Percentiles rank a stretch among this genome's conserved stretches.
These are phyloP conservation scores for Caenorhabditis sp. DNA, from an alignment of 2,888 invertebrate species.

Conservation along the genomic window DNA sequence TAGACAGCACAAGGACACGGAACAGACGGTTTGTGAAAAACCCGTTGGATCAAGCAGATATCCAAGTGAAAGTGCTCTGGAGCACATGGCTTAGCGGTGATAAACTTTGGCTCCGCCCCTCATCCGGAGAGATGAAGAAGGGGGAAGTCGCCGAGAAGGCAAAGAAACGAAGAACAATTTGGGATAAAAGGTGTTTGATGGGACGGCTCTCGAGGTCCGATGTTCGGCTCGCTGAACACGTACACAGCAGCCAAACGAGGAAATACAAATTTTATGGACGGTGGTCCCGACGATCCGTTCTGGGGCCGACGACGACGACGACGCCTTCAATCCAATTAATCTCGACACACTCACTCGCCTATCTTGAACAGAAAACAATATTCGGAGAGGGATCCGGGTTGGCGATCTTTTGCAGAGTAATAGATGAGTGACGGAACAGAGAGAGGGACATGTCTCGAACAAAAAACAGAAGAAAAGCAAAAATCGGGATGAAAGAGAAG, in stretches of 20 bases:
- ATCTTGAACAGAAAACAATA: conserved; percentile 7
- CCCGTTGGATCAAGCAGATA: neutral
- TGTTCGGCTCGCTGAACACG: neutral
- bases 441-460: neutral
- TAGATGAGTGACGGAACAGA: neutral
- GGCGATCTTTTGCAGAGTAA: neutral
- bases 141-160: too few relatives aligned
- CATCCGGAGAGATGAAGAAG: too few relatives aligned
- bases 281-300: conserved; percentile 2
- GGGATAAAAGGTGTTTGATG: conserved; percentile 39
- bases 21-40: neutral
- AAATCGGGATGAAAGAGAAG: conserved; percentile 5
- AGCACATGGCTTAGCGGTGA: conserved; percentile 15
- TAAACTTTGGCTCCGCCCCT: conserved; percentile 49
- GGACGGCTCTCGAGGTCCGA: neutral
- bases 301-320: neutral
- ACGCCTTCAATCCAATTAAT: conserved; percentile 28
- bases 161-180: too few relatives aligned
- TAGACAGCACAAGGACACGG: neutral
- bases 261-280: conserved; percentile 45
- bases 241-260: conserved; percentile 26
- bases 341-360: too few relatives aligned
- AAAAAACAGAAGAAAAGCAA: conserved; percentile 21
- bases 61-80: conserved; percentile 5
- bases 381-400: conserved; percentile 3